Percentiles rank a stretch among this genome's conserved stretches.
Evolutionary conservation across 2,888 invertebrate species (phyloP).

Genomic region (Harpalus rubripes): DNA sequence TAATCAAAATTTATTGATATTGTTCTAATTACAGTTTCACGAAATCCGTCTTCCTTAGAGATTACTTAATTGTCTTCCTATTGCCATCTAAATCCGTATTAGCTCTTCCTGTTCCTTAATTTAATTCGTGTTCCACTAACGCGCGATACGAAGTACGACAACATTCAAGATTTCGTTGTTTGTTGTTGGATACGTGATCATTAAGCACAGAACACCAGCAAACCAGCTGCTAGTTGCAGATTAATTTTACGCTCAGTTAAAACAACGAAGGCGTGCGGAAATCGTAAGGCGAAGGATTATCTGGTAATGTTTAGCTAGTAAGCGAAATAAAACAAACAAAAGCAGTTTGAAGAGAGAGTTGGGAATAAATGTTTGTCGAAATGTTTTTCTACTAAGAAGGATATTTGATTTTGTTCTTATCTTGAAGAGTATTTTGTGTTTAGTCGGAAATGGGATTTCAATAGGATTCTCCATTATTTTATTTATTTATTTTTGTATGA

Average conservation of each 20-base stretch:
- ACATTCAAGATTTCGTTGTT: background rate
- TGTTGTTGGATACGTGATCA: background rate
- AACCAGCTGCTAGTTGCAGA: background rate
- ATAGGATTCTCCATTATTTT: no score
- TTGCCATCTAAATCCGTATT: background rate
- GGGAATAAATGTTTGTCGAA: background rate
- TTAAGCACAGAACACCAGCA: conserved; percentile 1
- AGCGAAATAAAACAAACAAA: background rate
- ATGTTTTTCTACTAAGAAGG: background rate
- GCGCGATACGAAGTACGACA: background rate
- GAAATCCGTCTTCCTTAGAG: background rate
- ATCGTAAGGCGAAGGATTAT: background rate
- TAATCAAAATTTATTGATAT: background rate
- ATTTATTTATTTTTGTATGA: no score
- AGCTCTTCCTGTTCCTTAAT: conserved; percentile 2
- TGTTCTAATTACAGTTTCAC: background rate
- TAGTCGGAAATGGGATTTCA: no score
- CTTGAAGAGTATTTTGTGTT: no score
- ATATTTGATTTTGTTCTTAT: background rate
- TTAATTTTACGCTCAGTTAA: background rate
- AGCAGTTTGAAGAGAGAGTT: background rate
- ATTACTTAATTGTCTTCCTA: background rate
- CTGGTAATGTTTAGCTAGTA: background rate
- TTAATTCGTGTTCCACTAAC: background rate
- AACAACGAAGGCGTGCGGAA: background rate